Percentiles rank a stretch among this genome's conserved stretches.
Evolutionary conservation across 1,140 invertebrate genomes (phyloP).

Genomic region (Drosophila elegans): DNA sequence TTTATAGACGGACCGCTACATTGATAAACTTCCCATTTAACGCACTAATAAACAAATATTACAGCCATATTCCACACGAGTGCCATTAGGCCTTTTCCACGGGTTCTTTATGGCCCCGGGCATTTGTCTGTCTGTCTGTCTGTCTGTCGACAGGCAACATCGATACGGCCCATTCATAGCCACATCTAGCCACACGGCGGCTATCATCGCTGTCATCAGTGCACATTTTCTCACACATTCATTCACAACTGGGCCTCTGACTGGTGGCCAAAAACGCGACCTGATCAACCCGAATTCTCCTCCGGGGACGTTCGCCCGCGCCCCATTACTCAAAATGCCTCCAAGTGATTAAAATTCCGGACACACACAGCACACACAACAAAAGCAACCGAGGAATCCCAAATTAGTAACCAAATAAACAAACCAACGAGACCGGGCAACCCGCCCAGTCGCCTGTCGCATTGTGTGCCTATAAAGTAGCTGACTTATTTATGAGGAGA

Average conservation of each 20-base stretch:
- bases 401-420: constrained; percentile 82
- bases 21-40: constrained; percentile 69
- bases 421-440: constrained; percentile 63
- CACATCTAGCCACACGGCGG: constrained; percentile 18
- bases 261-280: constrained; percentile 25
- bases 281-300: constrained; percentile 63
- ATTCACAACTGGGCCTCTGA: constrained; percentile 58
- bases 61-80: constrained; percentile 40
- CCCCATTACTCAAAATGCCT: constrained; percentile 75
- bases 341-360: constrained; percentile 69
- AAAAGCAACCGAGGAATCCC: constrained; percentile 65
- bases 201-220: constrained; percentile 53
- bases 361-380: constrained; percentile 53
- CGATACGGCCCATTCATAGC: constrained; percentile 56
- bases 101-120: constrained; percentile 49
- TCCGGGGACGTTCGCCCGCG: constrained; percentile 47
- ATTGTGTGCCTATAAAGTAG: constrained; percentile 64
- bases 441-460: constrained; percentile 44
- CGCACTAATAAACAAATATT: constrained; percentile 68
- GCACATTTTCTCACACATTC: constrained; percentile 76
- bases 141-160: constrained; percentile 19
- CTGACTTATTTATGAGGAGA: constrained; percentile 78
- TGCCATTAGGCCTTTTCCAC: constrained; percentile 47
- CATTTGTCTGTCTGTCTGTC: not conserved
- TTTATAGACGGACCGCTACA: constrained; percentile 51